These are phyloP conservation scores for Sepiola atlantica DNA, from an alignment of 2,888 invertebrate species.

Conservation along the genomic window DNA sequence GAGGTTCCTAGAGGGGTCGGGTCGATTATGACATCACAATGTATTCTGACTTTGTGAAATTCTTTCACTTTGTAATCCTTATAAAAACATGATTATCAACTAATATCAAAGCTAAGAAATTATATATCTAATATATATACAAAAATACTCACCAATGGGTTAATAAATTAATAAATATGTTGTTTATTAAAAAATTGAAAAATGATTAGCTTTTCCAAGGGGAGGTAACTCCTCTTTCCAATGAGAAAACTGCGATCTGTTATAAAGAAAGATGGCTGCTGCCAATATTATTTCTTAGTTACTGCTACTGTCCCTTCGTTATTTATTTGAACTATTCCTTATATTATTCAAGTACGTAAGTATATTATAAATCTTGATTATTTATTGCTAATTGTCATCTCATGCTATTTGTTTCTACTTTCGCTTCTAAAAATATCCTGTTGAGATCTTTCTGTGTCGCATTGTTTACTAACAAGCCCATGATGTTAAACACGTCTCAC, in stretches of 20 bases:
- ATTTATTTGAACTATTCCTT: not conserved
- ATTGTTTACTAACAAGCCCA: conserved; percentile 22
- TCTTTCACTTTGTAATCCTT: no score
- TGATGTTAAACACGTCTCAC: not conserved
- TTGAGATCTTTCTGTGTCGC: not conserved
- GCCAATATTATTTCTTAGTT: not conserved
- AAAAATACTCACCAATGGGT: no score
- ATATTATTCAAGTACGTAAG: not conserved
- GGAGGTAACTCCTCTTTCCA: not conserved
- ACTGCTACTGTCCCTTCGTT: not conserved
- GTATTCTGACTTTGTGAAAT: no score
- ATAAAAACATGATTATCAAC: no score
- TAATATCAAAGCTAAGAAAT: no score
- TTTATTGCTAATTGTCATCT: not conserved
- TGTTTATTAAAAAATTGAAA: not conserved
- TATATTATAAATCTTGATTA: not conserved
- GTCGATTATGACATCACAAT: no score
- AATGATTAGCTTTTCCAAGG: not conserved
- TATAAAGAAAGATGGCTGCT: not conserved
- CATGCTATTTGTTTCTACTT: not conserved
- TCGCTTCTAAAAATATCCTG: not conserved
- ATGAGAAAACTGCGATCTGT: not conserved
- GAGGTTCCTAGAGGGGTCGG: no score
- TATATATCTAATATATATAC: no score
- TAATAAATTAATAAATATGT: not conserved